Percentiles rank a stretch among this genome's conserved stretches.
Conservation (phyloP, 1,140 invertebrate genomes). For the Periplaneta americana region DNA sequence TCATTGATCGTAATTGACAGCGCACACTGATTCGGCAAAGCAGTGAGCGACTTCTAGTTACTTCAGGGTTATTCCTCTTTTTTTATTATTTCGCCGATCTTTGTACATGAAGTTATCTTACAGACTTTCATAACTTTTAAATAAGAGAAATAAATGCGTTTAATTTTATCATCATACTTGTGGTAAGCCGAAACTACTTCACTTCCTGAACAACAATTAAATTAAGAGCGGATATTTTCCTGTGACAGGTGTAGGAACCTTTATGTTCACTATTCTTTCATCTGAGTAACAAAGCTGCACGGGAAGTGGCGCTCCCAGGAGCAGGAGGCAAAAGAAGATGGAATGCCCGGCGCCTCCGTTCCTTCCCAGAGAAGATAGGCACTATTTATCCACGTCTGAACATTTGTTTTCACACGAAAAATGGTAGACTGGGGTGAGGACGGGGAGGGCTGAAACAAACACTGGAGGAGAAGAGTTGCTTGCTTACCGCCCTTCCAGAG, state of each 20-base stretch:
- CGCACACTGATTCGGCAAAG: too few species aligned
- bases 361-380: slow-evolving; percentile 1
- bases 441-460: not conserved
- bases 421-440: not conserved
- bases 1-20: too few species aligned
- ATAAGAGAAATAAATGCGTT: too few species aligned
- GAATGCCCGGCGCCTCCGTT: not conserved
- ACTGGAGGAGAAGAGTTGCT: not conserved
- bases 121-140: too few species aligned
- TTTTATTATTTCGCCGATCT: too few species aligned
- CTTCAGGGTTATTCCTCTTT: too few species aligned
- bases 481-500: not conserved
- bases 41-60: too few species aligned
- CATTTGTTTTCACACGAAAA: slow-evolving; percentile 9
- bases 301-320: not conserved
- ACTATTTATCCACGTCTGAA: slow-evolving; percentile 8
- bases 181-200: too few species aligned
- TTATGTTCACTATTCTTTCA: not conserved
- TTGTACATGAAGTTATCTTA: too few species aligned
- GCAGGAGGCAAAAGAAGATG: not conserved
- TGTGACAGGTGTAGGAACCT: not conserved
- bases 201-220: too few species aligned
- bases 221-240: not conserved
- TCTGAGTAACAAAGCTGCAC: not conserved
- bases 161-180: too few species aligned